Base-by-base conservation (phyloP, 2,888 invertebrate species). In the Rotaria magnacalcarata region DNA sequence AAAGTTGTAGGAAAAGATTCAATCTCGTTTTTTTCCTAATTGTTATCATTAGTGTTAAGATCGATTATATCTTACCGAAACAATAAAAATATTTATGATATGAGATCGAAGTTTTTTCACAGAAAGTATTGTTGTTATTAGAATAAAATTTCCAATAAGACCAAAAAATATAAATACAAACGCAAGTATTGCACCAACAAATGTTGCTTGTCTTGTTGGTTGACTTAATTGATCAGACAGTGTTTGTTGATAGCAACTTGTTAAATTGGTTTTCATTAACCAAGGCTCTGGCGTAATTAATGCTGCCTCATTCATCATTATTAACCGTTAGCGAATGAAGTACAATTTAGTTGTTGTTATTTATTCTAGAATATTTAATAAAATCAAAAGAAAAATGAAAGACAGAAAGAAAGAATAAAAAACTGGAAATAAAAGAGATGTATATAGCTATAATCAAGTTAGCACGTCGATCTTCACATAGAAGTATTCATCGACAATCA, bases 101-200 rank as follows among this genome's bases (percentile, higher is more conserved):
- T 86, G 75, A 14, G 50, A 54, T 74, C 86, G 54, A 34, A 86
- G 80, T 41, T 86, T 85, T 86, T 86, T 85, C 10, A 85, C 85
- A 52, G 74, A 74, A 16, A 86, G 47, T 24, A 86, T 86, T 16
- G 86, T 74, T n/a, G 52, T 75, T 34, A 86, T 85, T 6, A 86
- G 75, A 27, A 86, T 5, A 14, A 75, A 10, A 41, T 86, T 85
- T 24, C 86, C 86, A 14, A 86, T n/a, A 14, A 86, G 67, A 52
- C 86, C 86, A 56, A 86, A 56, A 16, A 86, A 41, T 19, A 86
- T 86, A 60, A 86, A 86, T 14, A 85, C 50, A 43, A 86, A 86
- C 43, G 86, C 86, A 43, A 85, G 24, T 24, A 75, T 86, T 4
- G 84, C 86, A 67, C 85, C 86, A 50, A 86, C 14, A 47, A 74